Evolutionary conservation across 2,888 invertebrate species (phyloP).

Genomic region (Drosophila emarginata): DNA sequence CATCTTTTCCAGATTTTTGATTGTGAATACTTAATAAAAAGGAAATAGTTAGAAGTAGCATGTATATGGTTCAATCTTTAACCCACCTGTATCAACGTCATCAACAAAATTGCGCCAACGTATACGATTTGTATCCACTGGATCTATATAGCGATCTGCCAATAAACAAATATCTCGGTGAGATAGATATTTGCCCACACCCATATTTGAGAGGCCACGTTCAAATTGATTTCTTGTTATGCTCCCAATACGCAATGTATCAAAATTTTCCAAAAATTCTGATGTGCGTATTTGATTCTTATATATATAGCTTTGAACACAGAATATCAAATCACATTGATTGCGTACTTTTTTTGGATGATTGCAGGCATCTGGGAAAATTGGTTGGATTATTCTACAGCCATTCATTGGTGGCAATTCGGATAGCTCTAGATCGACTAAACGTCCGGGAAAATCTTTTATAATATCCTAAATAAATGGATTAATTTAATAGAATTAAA

Average conservation of each 20-base stretch:
- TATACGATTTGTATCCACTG: conserved; percentile 86
- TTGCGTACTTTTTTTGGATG: conserved; percentile 62
- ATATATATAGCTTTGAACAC: conserved; percentile 87
- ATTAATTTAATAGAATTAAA: not conserved
- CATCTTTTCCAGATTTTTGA: conserved; percentile 87
- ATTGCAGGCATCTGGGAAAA: conserved; percentile 70
- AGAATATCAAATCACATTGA: conserved; percentile 75
- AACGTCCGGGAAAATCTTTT: conserved; percentile 85
- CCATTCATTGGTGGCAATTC: conserved; percentile 84
- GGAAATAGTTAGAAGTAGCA: no score
- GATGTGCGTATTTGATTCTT: conserved; percentile 86
- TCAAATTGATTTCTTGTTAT: conserved; percentile 88
- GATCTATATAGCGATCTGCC: conserved; percentile 87
- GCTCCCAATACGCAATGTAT: conserved; percentile 87
- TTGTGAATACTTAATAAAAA: conserved; percentile 84
- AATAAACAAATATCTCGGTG: conserved; percentile 86
- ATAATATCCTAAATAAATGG: conserved; percentile 82
- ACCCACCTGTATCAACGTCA: conserved; percentile 88
- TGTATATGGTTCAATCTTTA: no score
- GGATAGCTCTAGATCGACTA: conserved; percentile 87
- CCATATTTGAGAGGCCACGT: conserved; percentile 87
- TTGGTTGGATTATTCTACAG: conserved; percentile 52
- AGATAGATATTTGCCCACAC: conserved; percentile 85
- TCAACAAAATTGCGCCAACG: conserved; percentile 91
- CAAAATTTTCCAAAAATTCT: conserved; percentile 89